A percentile compares a stretch with the other conserved stretches of the same genome.
These are phyloP conservation scores for Fulmarus glacialis DNA, from an alignment of 2,113 vertebrate species.

Conservation along the genomic window DNA sequence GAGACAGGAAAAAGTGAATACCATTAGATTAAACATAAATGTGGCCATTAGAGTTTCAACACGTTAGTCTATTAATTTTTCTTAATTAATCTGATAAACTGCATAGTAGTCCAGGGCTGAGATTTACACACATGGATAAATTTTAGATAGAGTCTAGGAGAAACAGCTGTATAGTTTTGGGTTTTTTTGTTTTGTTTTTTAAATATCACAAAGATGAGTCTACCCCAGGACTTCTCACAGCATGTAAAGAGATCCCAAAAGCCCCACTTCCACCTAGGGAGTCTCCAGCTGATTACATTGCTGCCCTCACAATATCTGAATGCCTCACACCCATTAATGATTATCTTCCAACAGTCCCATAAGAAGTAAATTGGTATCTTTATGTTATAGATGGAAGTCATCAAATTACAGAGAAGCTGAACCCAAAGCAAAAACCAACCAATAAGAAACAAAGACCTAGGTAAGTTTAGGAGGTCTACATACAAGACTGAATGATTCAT, in stretches of 20 bases:
- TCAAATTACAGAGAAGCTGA: neutral
- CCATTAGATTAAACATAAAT: neutral
- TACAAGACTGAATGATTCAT: neutral
- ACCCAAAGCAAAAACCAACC: neutral
- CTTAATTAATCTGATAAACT: neutral
- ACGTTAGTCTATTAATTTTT: neutral
- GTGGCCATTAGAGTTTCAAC: neutral
- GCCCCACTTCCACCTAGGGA: neutral
- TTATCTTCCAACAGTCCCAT: neutral
- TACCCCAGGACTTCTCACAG: neutral
- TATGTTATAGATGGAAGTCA: neutral
- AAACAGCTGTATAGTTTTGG: neutral
- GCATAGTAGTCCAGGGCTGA: neutral
- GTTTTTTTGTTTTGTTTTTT: neutral
- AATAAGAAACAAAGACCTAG: neutral
- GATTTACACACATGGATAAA: neutral
- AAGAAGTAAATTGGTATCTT: neutral
- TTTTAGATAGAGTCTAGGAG: neutral
- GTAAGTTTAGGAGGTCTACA: neutral
- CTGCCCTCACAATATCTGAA: neutral
- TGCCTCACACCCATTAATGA: neutral
- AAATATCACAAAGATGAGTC: neutral
- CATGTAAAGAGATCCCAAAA: neutral
- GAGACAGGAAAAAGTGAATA: neutral
- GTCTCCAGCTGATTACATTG: neutral